Conservation (phyloP, 35 echinoderm and acorn worm species). For the Stichopus chloronotus region DNA sequence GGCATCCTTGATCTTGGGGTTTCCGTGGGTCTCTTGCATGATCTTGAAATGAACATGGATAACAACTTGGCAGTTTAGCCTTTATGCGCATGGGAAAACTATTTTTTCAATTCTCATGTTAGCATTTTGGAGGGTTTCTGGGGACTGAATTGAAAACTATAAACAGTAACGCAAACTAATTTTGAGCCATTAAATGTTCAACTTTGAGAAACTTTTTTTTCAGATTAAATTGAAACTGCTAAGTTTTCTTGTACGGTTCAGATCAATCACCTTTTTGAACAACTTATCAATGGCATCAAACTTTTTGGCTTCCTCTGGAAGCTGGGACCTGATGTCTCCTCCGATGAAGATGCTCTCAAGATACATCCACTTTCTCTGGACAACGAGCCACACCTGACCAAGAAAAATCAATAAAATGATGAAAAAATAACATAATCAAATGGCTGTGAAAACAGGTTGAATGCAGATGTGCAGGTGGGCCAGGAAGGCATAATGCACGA, state of each 20-base stretch:
- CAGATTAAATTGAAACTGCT: too few relatives aligned
- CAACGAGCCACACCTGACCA: conserved; percentile 92
- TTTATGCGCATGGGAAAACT: background rate
- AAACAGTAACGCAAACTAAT: too few relatives aligned
- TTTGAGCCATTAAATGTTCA: too few relatives aligned
- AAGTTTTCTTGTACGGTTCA: too few relatives aligned
- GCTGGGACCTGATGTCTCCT: conserved; percentile 97
- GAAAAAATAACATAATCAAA: background rate
- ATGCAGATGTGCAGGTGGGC: background rate
- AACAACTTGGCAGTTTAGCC: background rate
- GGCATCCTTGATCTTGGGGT: conserved; percentile 97
- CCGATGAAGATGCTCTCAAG: conserved; percentile 99
- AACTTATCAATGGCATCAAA: conserved; percentile 99
- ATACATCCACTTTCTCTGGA: conserved; percentile 99
- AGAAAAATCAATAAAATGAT: conserved; percentile 22
- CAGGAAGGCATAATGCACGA: too few relatives aligned
- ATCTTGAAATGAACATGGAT: conserved; percentile 54
- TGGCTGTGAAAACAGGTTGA: background rate
- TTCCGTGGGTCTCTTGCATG: conserved; percentile 89
- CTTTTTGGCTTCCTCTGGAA: conserved; percentile 98
- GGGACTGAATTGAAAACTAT: too few relatives aligned
- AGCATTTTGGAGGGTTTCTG: background rate
- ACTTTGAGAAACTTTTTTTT: too few relatives aligned
- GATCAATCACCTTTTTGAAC: conserved; percentile 88
- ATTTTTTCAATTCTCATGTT: background rate